phyloP scores from a whole-genome alignment of 2,113 vertebrate species.

The Eretmochelys imbricata region DNA sequence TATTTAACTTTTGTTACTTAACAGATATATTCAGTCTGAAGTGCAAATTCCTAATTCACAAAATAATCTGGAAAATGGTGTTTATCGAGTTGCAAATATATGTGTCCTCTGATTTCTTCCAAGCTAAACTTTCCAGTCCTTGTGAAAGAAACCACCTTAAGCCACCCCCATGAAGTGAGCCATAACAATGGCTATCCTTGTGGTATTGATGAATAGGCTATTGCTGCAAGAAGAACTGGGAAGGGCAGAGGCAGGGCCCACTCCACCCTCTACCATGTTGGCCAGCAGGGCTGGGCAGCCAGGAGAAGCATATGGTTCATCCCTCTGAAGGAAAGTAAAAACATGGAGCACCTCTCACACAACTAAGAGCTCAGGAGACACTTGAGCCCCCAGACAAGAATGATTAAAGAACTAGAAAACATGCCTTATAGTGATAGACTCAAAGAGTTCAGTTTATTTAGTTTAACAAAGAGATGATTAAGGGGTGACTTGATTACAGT shows the following conservation, averaged over 20 bases:
- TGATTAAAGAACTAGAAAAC: too few species aligned
- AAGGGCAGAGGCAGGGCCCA: not conserved
- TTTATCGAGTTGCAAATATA: not conserved
- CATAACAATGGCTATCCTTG: not conserved
- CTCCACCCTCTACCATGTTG: not conserved
- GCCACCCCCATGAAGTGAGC: not conserved
- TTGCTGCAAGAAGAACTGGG: not conserved
- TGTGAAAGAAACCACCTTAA: not conserved
- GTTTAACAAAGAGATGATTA: not conserved
- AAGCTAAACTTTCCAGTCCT: fast-evolving
- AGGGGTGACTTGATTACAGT: not conserved
- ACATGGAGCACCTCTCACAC: not conserved
- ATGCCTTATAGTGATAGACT: too few species aligned
- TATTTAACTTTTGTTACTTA: not conserved
- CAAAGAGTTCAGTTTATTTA: not conserved
- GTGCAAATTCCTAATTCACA: not conserved
- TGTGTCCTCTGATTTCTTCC: not conserved
- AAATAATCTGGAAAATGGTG: not conserved
- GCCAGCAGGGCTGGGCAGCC: not conserved
- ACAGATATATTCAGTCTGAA: not conserved
- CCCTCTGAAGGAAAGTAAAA: not conserved
- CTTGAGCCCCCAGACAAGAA: too few species aligned
- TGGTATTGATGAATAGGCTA: not conserved
- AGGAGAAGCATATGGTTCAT: not conserved
- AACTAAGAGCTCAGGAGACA: too few species aligned